Evolutionary conservation across 2,113 vertebrate genomes (phyloP).

Genomic region (human (Homo sapiens)): DNA sequence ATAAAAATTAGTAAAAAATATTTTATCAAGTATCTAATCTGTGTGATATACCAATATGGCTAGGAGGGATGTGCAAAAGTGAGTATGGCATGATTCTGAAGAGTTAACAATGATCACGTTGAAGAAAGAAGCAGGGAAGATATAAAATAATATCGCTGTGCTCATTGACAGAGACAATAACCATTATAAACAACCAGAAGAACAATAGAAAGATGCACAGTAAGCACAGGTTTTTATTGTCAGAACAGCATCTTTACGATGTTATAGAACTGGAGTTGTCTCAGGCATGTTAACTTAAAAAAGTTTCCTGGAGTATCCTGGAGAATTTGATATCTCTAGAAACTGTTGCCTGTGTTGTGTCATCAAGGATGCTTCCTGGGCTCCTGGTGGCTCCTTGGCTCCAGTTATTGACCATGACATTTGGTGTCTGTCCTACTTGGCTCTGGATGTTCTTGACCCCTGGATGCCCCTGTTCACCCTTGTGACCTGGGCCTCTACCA

Average conservation of each 20-base stretch:
- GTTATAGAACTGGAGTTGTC: neutral
- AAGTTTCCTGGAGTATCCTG: neutral
- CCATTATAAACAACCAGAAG: neutral
- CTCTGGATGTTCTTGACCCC: constrained; percentile 40
- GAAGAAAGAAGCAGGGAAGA: neutral
- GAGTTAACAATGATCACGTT: neutral
- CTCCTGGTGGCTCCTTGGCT: constrained; percentile 35
- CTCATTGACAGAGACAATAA: neutral
- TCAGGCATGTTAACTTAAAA: neutral
- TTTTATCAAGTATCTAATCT: neutral
- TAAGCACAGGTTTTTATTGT: neutral
- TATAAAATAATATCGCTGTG: neutral
- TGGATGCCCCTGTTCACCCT: constrained; percentile 50
- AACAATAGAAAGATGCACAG: neutral
- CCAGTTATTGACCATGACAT: neutral
- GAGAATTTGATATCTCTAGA: neutral
- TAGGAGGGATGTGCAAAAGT: neutral
- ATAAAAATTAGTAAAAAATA: neutral
- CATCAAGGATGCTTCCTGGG: neutral
- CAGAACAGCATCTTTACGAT: neutral
- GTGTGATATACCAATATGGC: neutral
- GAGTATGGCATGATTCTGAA: neutral
- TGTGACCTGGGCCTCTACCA: constrained; percentile 59
- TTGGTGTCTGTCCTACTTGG: constrained; percentile 46
- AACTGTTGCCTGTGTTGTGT: neutral